Percentiles rank a stretch among this genome's conserved stretches.
These are phyloP conservation scores for Hemibagrus wyckioides DNA, from an alignment of 2,113 vertebrate species.

Conservation along the genomic window DNA sequence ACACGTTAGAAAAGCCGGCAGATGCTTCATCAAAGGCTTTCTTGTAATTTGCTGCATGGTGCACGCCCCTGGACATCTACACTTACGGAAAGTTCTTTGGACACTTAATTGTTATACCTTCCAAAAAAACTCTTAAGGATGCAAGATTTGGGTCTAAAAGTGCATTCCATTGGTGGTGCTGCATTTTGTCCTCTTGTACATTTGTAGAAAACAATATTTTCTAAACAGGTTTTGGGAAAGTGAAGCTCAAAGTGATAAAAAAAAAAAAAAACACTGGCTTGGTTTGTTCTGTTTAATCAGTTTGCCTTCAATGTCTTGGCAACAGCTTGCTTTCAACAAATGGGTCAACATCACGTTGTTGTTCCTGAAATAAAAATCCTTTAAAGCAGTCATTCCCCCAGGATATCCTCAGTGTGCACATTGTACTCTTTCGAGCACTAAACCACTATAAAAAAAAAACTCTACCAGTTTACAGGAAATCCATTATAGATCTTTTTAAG, in stretches of 20 bases:
- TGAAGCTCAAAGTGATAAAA: not conserved
- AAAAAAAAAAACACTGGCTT: not conserved
- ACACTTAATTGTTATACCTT: not conserved
- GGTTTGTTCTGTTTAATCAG: not conserved
- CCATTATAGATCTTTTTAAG: not conserved
- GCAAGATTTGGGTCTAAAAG: too few species aligned
- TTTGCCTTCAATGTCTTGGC: not conserved
- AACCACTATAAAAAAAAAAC: too few species aligned
- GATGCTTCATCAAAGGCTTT: not conserved
- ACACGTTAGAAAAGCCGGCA: not conserved
- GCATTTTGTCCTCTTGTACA: too few species aligned
- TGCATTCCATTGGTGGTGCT: too few species aligned
- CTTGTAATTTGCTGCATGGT: not conserved
- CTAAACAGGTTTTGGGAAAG: not conserved
- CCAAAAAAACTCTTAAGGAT: too few species aligned
- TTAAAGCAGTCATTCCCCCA: too few species aligned
- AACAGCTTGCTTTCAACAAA: not conserved
- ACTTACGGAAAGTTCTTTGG: not conserved
- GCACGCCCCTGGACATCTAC: not conserved
- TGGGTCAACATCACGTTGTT: not conserved
- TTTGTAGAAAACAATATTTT: not conserved
- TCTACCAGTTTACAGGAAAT: not conserved
- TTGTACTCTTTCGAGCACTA: too few species aligned
- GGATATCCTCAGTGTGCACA: too few species aligned
- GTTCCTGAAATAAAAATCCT: not conserved